phyloP scores from a whole-genome alignment of 2,113 vertebrate species.

The Nycticebus coucang region DNA sequence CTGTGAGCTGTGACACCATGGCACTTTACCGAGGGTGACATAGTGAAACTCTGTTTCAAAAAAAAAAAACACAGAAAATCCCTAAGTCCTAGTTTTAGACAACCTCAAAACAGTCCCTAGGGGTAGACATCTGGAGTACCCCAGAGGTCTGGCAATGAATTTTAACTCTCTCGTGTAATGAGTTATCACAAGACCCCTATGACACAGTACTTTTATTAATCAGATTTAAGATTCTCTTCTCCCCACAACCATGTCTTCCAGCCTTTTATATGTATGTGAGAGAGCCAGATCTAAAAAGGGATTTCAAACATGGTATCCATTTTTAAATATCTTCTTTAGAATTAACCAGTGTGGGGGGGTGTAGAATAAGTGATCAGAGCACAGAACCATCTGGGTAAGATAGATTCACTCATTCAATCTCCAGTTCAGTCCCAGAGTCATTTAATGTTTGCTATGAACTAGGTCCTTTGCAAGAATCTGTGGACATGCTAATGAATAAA shows the following conservation, averaged over 20 bases:
- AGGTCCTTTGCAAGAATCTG: neutral
- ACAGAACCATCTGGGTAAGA: neutral
- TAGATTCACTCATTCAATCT: neutral
- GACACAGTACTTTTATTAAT: neutral
- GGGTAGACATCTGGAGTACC: neutral
- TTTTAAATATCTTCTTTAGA: neutral
- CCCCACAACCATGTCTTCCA: neutral
- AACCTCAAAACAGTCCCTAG: neutral
- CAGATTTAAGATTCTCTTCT: neutral
- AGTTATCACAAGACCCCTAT: neutral
- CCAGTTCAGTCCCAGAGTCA: neutral
- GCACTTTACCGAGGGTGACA: too few species aligned
- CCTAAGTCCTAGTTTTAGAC: neutral
- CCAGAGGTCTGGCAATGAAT: rapidly evolving
- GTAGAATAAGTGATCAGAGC: neutral
- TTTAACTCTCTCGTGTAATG: neutral
- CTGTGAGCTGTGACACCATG: too few species aligned
- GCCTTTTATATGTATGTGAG: neutral
- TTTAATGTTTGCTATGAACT: neutral
- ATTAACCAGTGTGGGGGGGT: neutral
- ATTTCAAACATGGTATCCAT: neutral
- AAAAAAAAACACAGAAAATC: neutral
- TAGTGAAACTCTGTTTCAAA: too few species aligned
- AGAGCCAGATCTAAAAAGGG: neutral
- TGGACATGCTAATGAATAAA: neutral